Conservation (phyloP, 2,888 invertebrate genomes). For the Bursaphelenchus okinawaensis region DNA sequence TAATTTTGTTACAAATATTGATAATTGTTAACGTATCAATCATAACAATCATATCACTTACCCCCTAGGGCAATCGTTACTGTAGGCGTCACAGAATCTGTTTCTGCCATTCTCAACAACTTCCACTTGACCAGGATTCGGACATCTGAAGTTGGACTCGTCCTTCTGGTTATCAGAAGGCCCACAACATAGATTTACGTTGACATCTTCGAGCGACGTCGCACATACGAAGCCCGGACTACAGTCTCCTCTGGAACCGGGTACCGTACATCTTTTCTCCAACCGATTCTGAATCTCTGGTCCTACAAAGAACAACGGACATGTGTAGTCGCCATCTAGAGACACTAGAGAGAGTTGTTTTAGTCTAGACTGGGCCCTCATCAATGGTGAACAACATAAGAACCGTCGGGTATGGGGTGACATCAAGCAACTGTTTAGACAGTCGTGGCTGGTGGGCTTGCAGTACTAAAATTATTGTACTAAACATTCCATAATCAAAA, state of each 20-base stretch:
- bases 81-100: constrained; percentile 16
- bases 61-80: not conserved
- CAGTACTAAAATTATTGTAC: not conserved
- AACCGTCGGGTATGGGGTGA: not conserved
- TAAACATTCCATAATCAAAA: not conserved
- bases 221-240: constrained; percentile 16
- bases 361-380: not conserved
- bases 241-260: not conserved
- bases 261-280: not conserved
- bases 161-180: constrained; percentile 16
- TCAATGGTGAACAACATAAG: not conserved
- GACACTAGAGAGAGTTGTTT: constrained; percentile 2
- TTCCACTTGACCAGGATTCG: constrained; percentile 22
- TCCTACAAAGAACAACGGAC: constrained; percentile 9
- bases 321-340: constrained; percentile 8
- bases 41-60: not conserved
- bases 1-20: no score
- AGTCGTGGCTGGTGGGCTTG: not conserved
- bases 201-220: constrained; percentile 18
- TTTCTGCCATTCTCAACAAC: constrained; percentile 11
- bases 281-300: not conserved
- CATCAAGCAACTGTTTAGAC: not conserved
- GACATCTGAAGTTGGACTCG: constrained; percentile 25
- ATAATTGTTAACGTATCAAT: not conserved
- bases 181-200: constrained; percentile 20